phyloP scores from a whole-genome alignment of 2,888 invertebrate genomes.

The Clistopyga incitator region DNA sequence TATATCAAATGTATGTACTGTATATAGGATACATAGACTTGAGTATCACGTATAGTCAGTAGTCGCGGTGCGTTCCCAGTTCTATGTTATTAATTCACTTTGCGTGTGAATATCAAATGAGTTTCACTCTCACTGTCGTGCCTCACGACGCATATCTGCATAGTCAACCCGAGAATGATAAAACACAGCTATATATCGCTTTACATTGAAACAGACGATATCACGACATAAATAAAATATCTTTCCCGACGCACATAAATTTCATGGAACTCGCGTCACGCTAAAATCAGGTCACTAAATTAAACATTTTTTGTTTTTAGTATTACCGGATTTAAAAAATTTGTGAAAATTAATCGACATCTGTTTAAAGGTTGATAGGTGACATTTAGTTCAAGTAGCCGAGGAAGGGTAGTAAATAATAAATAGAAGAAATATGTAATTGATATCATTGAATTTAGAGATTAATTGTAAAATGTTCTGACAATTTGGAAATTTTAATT shows the following conservation, averaged over 20 bases:
- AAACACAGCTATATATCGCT: constrained; percentile 31
- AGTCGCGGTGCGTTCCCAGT: constrained; percentile 32
- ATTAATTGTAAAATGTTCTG: no score
- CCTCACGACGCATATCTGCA: constrained; percentile 38
- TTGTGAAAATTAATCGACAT: background rate
- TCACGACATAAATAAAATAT: constrained; percentile 45
- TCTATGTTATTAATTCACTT: constrained; percentile 60
- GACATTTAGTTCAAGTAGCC: no score
- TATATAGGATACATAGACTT: background rate
- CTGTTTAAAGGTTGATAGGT: background rate
- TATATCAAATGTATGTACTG: constrained; percentile 47
- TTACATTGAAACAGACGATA: constrained; percentile 43
- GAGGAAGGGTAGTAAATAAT: background rate
- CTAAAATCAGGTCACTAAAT: background rate
- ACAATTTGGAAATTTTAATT: no score
- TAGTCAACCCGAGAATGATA: constrained; percentile 28
- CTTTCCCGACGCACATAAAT: constrained; percentile 36
- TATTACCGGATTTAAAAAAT: background rate
- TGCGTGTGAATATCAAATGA: constrained; percentile 66
- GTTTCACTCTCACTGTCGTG: constrained; percentile 61
- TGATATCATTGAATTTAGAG: no score
- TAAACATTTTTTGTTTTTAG: background rate
- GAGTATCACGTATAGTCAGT: constrained; percentile 39
- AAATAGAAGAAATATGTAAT: background rate
- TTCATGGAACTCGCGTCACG: constrained; percentile 5